A percentile compares a stretch with the other conserved stretches of the same genome.
These are phyloP conservation scores for Typhlichthys eigenmanni DNA, from an alignment of 2,797 vertebrate genomes.

Conservation along the genomic window DNA sequence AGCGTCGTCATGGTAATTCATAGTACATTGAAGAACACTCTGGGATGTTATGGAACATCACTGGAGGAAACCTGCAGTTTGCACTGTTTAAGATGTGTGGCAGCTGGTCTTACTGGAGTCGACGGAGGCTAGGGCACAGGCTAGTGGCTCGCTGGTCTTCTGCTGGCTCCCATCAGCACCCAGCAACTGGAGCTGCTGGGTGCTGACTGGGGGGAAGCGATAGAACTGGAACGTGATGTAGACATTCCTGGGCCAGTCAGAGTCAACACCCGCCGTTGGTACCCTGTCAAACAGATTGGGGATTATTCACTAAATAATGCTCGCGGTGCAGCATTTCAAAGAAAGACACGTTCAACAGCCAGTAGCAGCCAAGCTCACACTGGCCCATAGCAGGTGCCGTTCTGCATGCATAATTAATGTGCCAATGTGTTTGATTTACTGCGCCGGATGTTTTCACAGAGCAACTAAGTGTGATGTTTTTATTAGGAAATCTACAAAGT, in stretches of 20 bases:
- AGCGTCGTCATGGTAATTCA: conserved; percentile 15
- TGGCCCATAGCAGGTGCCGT: background rate
- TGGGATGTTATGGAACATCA: conserved; percentile 20
- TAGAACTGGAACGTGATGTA: conserved; percentile 97
- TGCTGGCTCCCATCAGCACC: conserved; percentile 26
- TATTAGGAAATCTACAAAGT: conserved; percentile 12
- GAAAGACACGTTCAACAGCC: background rate
- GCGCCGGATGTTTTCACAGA: background rate
- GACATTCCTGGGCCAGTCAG: conserved; percentile 79
- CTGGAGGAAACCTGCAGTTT: conserved; percentile 7
- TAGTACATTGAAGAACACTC: conserved; percentile 25
- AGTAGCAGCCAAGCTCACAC: background rate
- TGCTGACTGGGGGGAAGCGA: conserved; percentile 85
- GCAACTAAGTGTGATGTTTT: conserved; percentile 18
- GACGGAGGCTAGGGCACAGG: conserved; percentile 75
- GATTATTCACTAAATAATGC: conserved; percentile 5
- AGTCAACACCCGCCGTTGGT: conserved; percentile 36
- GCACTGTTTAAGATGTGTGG: conserved; percentile 17
- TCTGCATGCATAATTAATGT: conserved; percentile 1
- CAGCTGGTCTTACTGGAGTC: conserved; percentile 73
- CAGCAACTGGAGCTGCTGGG: conserved; percentile 82
- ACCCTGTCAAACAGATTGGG: conserved; percentile 65
- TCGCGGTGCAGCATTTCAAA: background rate
- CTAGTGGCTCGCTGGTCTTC: conserved; percentile 22
- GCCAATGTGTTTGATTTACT: conserved; percentile 20